phyloP scores from a whole-genome alignment of 2,888 invertebrate species.

The Phorcus lineatus region DNA sequence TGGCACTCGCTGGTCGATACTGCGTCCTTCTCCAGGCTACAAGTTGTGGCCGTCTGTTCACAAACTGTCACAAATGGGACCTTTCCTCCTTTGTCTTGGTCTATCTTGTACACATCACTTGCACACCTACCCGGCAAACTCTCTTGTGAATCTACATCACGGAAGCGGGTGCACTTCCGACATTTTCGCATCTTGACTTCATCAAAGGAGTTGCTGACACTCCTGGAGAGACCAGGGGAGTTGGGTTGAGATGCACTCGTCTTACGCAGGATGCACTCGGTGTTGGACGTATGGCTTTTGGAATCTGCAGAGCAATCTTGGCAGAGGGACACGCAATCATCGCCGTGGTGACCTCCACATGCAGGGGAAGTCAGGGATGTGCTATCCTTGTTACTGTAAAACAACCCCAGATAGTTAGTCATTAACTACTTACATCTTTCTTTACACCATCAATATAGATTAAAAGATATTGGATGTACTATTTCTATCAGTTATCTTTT shows the following conservation, averaged over 20 bases:
- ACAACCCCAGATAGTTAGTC: neutral
- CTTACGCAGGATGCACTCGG: neutral
- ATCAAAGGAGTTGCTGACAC: constrained; percentile 24
- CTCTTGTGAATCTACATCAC: constrained; percentile 29
- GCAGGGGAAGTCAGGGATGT: constrained; percentile 45
- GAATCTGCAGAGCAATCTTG: constrained; percentile 11
- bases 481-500: too few relatives aligned
- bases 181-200: constrained; percentile 38
- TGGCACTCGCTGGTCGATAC: constrained; percentile 3
- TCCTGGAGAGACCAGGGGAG: constrained; percentile 20
- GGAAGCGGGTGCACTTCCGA: constrained; percentile 55
- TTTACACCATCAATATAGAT: too few relatives aligned
- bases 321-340: constrained; percentile 22
- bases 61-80: constrained; percentile 18
- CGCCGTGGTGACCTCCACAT: constrained; percentile 43
- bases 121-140: constrained; percentile 51
- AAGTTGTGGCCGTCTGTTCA: neutral
- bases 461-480: too few relatives aligned
- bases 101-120: constrained; percentile 43
- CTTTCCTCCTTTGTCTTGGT: constrained; percentile 22
- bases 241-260: neutral
- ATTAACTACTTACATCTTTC: too few relatives aligned
- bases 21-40: neutral
- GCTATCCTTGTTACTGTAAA: constrained; percentile 55
- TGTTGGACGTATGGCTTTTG: neutral